Percentiles rank a stretch among this genome's conserved stretches.
phyloP scores from a whole-genome alignment of 1,140 invertebrate genomes.

The Hyles euphorbiae region DNA sequence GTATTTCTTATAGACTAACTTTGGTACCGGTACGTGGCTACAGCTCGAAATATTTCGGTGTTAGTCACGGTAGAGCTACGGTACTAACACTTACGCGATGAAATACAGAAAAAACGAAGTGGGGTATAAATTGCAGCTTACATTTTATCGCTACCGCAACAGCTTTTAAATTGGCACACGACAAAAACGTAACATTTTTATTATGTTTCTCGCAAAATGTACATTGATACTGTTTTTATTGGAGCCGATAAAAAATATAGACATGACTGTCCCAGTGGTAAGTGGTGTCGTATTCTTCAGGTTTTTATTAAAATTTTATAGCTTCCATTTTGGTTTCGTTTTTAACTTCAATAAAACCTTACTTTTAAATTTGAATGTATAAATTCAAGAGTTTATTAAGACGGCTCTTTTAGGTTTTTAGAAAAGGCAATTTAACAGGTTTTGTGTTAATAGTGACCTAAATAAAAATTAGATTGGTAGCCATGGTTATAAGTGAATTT shows the following conservation, averaged over 20 bases:
- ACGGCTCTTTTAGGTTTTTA: no score
- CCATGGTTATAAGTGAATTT: no score
- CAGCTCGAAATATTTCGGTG: no score
- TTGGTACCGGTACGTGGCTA: no score
- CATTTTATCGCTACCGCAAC: conserved; percentile 10
- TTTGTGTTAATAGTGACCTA: no score
- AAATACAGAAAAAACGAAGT: no score
- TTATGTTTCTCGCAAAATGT: conserved; percentile 24
- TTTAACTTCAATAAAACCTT: neutral
- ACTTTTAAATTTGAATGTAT: neutral
- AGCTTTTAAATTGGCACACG: conserved; percentile 14
- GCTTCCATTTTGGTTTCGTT: neutral
- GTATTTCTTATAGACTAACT: no score
- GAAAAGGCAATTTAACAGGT: no score
- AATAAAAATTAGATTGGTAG: no score
- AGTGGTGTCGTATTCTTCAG: conserved; percentile 9
- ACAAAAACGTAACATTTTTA: conserved; percentile 28
- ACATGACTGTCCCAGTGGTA: conserved; percentile 22
- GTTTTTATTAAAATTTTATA: neutral
- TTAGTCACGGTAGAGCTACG: no score
- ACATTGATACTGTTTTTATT: conserved; percentile 17
- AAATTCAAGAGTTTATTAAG: no score
- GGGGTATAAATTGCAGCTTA: neutral
- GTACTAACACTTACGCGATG: no score
- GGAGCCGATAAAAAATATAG: conserved; percentile 29